Evolutionary conservation across 2,888 invertebrate genomes (phyloP).

Genomic region (Lasioglossum oenotherae): DNA sequence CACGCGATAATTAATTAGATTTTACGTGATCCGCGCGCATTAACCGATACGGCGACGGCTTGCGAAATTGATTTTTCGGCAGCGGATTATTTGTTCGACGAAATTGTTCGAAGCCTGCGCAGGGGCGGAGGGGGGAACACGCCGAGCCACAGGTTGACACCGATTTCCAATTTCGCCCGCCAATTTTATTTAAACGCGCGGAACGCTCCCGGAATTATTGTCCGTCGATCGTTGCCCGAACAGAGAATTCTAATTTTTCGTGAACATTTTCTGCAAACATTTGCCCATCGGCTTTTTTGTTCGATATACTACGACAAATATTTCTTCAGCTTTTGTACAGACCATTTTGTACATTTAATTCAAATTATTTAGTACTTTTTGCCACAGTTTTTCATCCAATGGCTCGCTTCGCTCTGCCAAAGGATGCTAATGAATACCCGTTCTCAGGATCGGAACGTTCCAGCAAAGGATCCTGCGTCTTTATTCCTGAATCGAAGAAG

Average conservation of each 20-base stretch:
- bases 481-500: background rate
- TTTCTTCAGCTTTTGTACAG: background rate
- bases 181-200: slow-evolving; percentile 9
- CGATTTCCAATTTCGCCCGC: slow-evolving; percentile 4
- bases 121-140: background rate
- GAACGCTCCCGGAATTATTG: background rate
- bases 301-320: background rate
- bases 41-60: background rate
- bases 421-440: background rate
- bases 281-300: background rate
- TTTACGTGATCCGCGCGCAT: slow-evolving; percentile 17
- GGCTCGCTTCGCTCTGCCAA: background rate
- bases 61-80: slow-evolving; percentile 42
- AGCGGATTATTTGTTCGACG: slow-evolving; percentile 31
- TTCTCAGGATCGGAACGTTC: too few relatives aligned
- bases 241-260: background rate
- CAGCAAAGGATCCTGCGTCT: background rate
- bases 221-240: background rate
- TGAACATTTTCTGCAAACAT: background rate
- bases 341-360: too few relatives aligned
- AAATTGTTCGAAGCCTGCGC: background rate
- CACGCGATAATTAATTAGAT: slow-evolving; percentile 45
- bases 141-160: slow-evolving; percentile 41
- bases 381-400: background rate
- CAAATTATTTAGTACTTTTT: background rate